Percentiles rank a stretch among this genome's conserved stretches.
Conservation (phyloP, 1,140 invertebrate genomes). For the Leptinotarsa texana region DNA sequence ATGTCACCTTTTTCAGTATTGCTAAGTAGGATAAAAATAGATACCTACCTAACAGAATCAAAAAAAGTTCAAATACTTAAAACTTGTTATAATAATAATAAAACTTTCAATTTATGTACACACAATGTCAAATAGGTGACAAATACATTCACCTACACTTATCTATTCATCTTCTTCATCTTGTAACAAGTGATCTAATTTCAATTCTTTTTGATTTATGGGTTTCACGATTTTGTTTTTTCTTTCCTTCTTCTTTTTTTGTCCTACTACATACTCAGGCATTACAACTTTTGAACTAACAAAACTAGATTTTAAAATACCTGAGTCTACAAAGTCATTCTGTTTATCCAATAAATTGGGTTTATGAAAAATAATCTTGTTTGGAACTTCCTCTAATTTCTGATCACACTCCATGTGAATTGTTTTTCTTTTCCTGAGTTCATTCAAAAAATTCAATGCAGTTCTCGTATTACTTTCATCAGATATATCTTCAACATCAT, state of each 20-base stretch:
- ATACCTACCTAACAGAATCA: background rate
- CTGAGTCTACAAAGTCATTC: constrained; percentile 46
- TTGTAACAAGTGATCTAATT: constrained; percentile 66
- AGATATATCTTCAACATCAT: constrained; percentile 76
- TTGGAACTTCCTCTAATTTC: constrained; percentile 30
- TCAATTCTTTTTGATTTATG: constrained; percentile 56
- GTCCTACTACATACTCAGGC: constrained; percentile 81
- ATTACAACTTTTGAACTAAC: constrained; percentile 72
- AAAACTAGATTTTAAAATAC: constrained; percentile 61
- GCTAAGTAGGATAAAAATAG: background rate
- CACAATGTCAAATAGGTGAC: background rate
- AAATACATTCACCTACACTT: background rate
- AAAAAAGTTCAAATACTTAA: background rate
- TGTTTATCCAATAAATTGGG: constrained; percentile 29
- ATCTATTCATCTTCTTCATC: constrained; percentile 57
- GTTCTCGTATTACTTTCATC: constrained; percentile 72
- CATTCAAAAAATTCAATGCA: constrained; percentile 70
- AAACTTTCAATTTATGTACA: background rate
- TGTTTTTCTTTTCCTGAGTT: constrained; percentile 62
- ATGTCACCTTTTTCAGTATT: background rate
- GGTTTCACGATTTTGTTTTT: constrained; percentile 52
- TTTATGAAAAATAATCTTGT: constrained; percentile 46
- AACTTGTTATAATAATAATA: background rate
- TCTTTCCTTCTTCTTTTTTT: constrained; percentile 60
- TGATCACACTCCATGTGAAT: constrained; percentile 43